phyloP scores from a whole-genome alignment of 2,888 invertebrate genomes.

The Eupithecia exiguata region DNA sequence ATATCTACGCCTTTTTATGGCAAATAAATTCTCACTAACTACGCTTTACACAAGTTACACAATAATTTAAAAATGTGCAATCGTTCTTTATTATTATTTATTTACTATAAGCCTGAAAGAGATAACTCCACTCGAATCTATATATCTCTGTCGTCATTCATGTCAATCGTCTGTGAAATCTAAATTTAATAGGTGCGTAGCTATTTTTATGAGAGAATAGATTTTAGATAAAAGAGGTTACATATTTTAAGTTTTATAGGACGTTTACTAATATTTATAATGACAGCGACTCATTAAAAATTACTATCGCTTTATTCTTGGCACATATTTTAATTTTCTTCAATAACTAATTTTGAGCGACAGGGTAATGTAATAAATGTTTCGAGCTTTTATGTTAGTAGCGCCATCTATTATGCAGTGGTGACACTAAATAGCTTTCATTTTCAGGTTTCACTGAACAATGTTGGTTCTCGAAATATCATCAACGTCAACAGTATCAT shows the following conservation, averaged over 20 bases:
- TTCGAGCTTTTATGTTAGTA: not conserved
- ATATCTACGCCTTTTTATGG: too few relatives aligned
- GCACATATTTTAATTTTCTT: not conserved
- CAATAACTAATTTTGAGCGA: not conserved
- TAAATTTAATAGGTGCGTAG: not conserved
- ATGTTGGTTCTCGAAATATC: not conserved
- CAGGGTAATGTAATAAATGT: too few relatives aligned
- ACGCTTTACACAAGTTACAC: not conserved
- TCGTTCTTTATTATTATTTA: not conserved
- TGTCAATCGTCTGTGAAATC: not conserved
- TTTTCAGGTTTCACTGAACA: not conserved
- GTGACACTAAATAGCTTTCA: constrained; percentile 40
- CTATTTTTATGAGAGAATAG: not conserved
- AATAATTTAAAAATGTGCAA: not conserved
- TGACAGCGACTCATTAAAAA: not conserved
- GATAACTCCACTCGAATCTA: not conserved
- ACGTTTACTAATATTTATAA: not conserved
- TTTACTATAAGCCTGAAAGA: not conserved
- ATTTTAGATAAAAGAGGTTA: not conserved
- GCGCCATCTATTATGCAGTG: constrained; percentile 70
- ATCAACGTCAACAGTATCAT: too few relatives aligned
- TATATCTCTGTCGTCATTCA: not conserved
- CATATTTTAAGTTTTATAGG: not conserved
- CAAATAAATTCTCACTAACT: too few relatives aligned
- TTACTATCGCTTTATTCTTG: not conserved